Base-by-base conservation (phyloP, 2,113 vertebrate genomes). In the pig (Sus scrofa) region DNA sequence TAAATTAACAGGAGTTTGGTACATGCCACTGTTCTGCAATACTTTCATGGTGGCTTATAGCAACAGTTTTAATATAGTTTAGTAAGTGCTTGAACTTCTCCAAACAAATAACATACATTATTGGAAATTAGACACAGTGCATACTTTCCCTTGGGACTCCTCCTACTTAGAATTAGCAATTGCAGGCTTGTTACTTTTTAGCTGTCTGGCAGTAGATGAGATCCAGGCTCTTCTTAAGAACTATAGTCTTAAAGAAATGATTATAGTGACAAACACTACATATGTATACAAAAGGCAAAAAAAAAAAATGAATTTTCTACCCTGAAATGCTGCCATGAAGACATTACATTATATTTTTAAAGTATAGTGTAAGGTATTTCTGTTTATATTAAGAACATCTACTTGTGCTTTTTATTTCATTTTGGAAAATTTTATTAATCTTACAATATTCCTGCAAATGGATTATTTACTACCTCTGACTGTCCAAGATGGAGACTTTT, bases 371-470 rank as follows among this genome's bases (percentile, higher is more conserved):
- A 65, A 30, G 27, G 27, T 13, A 14, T 15, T 65, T 65, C 13
- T 85, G 22, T 97, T 96, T 98, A 95, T 98, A 67, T 98, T 96
- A 93, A 86, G 86, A 87, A 94, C 18, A 96, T 96, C 62, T 89
- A 97, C 77, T 97, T 97, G 96, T 97, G 98, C 96, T 97, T 98
- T 97, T 98, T 98, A 97, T 97, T 97, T 97, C 97, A 96, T 97
- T 97, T 97, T 93, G 85, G 97, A 98, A 97, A 96, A 98, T 98
- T 96, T 97, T 96, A 98, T 98, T 78, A 92, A 96, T 91, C 79
- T 98, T 98, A 98, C 71, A 98, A 75, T 95, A 98, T 97, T 98
- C 94, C 94, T 97, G 85, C 90, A 91, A 96, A 97, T 97, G 92
- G 90, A 79, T 98, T 97, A 97, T 97, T 97, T 98, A 94, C 97